Evolutionary conservation across 2,888 invertebrate species (phyloP), one percentile per base, ranked within the genome.

Genomic region (Tenthredo scrophulariae): DNA sequence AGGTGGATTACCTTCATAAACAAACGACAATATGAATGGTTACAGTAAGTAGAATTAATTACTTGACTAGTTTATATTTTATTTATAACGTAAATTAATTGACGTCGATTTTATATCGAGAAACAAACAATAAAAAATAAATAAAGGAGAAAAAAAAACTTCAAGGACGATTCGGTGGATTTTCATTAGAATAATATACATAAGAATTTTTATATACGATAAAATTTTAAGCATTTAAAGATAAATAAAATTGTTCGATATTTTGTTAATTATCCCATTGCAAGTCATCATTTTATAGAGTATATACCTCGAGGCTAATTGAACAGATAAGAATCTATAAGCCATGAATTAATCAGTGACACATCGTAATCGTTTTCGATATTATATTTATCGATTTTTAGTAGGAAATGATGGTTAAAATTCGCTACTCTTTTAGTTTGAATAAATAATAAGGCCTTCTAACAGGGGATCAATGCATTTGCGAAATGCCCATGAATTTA

Each of bases 401-500:
- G 37, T 7, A 54, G n/a, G n/a, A 54, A 54, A n/a, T 54, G 18
- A n/a, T 54, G 54, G 54, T 50, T 65, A 13, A 65, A 29, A 29
- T 15, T 15, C 29, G 5, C 10, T 29, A 13, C 65, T 15, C 5
- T n/a, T 26, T 74, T 10, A 22, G 15, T 75, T 46, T 75, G 18
- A 46, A 75, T 75, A 50, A 75, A 26, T 46, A 43, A 43, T 43
- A 26, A 37, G n/a, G 54, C 54, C 10, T n/a, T 29, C 50, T 29
- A 13, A 7, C 40, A 18, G 22, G 29, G 43, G n/a, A 75, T 75
- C 43, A 46, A 46, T 75, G 10, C 29, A 50, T 75, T 40, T 46
- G 75, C 26, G 13, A 29, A 46, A 75, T n/a, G 15, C 46, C 46
- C 46, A 13, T 75, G 7, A 75, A 50, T 75, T 75, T 75, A 75